A percentile compares a stretch with the other conserved stretches of the same genome.
Evolutionary conservation across 2,888 invertebrate species (phyloP).

Genomic region (Choristoneura rosaceana): DNA sequence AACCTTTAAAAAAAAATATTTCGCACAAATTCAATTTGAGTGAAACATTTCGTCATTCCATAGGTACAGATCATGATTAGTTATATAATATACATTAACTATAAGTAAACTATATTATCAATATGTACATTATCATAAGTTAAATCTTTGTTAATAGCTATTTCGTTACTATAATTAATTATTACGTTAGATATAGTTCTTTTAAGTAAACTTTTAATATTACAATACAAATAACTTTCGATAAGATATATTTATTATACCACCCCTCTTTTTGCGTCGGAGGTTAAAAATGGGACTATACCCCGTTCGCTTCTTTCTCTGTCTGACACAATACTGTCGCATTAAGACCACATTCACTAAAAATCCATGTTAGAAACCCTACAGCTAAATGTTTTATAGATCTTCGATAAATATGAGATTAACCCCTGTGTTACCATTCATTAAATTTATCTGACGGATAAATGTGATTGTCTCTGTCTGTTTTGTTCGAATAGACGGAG

Average conservation of each 20-base stretch:
- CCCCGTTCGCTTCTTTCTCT: background rate
- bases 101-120: conserved; percentile 19
- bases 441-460: too few relatives aligned
- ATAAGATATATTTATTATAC: background rate
- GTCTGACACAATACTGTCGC: background rate
- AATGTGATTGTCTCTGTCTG: too few relatives aligned
- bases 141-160: conserved; percentile 43
- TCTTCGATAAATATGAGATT: too few relatives aligned
- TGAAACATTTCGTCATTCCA: conserved; percentile 21
- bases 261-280: too few relatives aligned
- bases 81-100: background rate
- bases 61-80: conserved; percentile 25
- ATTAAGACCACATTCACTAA: too few relatives aligned
- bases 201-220: conserved; percentile 5
- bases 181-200: conserved; percentile 29
- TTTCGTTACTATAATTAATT: conserved; percentile 34
- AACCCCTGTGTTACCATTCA: too few relatives aligned
- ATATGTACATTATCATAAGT: conserved; percentile 38
- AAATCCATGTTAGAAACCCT: too few relatives aligned
- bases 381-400: too few relatives aligned
- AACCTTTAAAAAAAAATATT: conserved; percentile 13
- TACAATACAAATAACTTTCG: background rate
- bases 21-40: conserved; percentile 38
- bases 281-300: background rate
- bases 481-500: too few relatives aligned